These are phyloP conservation scores for Camelus dromedarius DNA, from an alignment of 2,113 vertebrate genomes.

Conservation along the genomic window DNA sequence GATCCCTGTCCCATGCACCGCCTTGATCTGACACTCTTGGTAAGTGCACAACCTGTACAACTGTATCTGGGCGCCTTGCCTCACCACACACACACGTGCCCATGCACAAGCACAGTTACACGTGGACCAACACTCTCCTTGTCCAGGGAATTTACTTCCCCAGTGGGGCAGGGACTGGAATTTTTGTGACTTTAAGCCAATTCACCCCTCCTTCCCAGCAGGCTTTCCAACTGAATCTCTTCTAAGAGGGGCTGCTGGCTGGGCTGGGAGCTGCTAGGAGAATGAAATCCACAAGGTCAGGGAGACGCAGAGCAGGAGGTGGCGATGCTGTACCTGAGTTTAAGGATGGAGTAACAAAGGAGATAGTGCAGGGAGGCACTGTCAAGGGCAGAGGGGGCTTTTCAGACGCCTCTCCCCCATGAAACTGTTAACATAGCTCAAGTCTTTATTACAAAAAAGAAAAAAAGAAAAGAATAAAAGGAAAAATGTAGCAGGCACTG, in stretches of 20 bases:
- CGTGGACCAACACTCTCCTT: neutral
- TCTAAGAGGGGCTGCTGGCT: neutral
- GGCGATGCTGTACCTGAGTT: neutral
- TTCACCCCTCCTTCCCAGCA: neutral
- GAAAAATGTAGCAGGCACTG: neutral
- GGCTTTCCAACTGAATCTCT: neutral
- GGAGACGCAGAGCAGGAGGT: neutral
- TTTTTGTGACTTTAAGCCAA: neutral
- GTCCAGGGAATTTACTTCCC: neutral
- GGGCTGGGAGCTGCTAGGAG: neutral
- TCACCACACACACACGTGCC: neutral
- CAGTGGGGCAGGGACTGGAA: neutral
- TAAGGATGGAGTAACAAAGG: neutral
- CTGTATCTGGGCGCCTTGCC: neutral
- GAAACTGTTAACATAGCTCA: slow-evolving; percentile 44
- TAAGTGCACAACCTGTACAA: neutral
- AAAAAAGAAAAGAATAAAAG: neutral
- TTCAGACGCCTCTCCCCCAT: neutral
- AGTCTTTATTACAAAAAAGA: slow-evolving; percentile 64
- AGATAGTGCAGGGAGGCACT: neutral
- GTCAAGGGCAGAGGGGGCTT: neutral
- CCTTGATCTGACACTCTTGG: neutral
- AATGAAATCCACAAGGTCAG: slow-evolving; percentile 36
- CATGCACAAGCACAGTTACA: no score
- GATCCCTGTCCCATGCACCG: neutral